phyloP scores from a whole-genome alignment of 1,140 invertebrate genomes.

The Trichonephila clavipes region DNA sequence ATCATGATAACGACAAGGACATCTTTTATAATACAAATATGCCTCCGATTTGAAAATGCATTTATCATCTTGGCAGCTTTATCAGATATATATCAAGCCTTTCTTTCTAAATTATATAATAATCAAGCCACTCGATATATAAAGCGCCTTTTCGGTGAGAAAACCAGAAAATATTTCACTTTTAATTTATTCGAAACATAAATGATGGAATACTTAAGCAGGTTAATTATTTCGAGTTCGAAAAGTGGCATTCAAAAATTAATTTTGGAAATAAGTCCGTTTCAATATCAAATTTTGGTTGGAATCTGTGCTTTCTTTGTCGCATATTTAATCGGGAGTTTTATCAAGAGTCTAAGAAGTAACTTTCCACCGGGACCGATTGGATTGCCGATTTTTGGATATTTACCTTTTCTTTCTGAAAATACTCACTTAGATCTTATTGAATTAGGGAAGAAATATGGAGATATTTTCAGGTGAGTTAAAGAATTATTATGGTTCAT shows the following conservation, averaged over 20 bases:
- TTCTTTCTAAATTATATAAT: too few relatives aligned
- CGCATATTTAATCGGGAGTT: not conserved
- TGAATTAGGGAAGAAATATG: constrained; percentile 77
- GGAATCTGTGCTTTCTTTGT: not conserved
- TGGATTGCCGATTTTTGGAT: constrained; percentile 77
- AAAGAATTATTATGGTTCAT: not conserved
- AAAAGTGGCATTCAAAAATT: not conserved
- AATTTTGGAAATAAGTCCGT: not conserved
- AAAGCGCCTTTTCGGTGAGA: too few relatives aligned
- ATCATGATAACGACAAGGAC: too few relatives aligned
- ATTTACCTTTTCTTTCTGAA: constrained; percentile 77
- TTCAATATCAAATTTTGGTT: not conserved
- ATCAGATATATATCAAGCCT: too few relatives aligned
- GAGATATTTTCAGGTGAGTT: constrained; percentile 74
- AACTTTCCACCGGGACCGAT: constrained; percentile 72
- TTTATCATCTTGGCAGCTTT: too few relatives aligned
- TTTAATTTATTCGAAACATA: not conserved
- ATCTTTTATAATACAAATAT: too few relatives aligned
- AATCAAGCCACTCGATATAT: too few relatives aligned
- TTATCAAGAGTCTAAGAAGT: not conserved
- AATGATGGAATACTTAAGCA: not conserved
- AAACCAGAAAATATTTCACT: too few relatives aligned
- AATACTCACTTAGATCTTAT: constrained; percentile 69
- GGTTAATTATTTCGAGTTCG: not conserved
- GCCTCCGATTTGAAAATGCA: too few relatives aligned